Percentiles rank a stretch among this genome's conserved stretches.
Evolutionary conservation across 2,888 invertebrate genomes (phyloP).

Genomic region (Microplitis manilae): DNA sequence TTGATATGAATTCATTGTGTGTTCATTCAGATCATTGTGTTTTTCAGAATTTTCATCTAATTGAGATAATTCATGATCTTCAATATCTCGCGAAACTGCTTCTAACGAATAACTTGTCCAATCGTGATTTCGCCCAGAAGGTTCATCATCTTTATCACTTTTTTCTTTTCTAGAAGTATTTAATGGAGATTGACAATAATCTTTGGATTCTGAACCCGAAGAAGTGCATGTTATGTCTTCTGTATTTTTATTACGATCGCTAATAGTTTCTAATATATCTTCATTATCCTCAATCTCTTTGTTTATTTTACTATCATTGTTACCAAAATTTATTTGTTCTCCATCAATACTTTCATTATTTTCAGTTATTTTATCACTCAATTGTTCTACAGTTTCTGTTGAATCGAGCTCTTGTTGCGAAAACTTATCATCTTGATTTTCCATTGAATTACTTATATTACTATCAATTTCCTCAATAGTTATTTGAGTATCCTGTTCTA

Average conservation of each 20-base stretch:
- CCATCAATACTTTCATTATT: background rate
- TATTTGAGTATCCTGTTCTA: background rate
- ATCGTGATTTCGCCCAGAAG: conserved; percentile 1
- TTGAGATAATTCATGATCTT: background rate
- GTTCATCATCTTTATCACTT: background rate
- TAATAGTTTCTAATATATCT: background rate
- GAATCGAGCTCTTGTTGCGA: background rate
- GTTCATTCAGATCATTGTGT: background rate
- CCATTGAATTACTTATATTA: background rate
- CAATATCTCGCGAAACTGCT: conserved; percentile 10
- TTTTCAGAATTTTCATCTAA: background rate
- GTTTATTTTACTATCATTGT: background rate
- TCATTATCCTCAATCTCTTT: background rate
- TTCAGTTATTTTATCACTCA: background rate
- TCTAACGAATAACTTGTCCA: conserved; percentile 22
- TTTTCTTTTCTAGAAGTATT: conserved; percentile 6
- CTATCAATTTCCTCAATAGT: background rate
- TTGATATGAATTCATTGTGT: background rate
- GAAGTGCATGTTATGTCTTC: background rate
- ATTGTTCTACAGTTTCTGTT: background rate
- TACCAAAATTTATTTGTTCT: background rate
- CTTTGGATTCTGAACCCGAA: background rate
- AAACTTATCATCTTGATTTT: background rate
- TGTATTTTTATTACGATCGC: background rate
- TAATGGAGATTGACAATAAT: background rate